Conservation (phyloP, 2,797 vertebrate species). For the Tenualosa ilisha region DNA sequence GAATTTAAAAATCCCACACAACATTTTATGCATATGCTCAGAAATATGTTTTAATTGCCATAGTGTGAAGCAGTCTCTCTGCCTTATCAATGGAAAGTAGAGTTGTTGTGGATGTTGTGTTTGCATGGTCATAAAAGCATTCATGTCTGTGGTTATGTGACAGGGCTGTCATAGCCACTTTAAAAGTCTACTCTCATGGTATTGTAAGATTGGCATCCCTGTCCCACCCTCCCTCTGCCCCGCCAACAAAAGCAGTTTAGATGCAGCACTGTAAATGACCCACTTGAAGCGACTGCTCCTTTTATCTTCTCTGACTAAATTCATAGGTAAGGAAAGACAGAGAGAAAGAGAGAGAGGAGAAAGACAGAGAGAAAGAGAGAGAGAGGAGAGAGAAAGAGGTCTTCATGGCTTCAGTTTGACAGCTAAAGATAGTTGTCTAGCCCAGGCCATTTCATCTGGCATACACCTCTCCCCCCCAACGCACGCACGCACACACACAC, state of each 20-base stretch:
- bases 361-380: neutral
- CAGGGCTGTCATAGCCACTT: neutral
- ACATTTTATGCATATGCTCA: neutral
- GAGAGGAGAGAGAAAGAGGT: neutral
- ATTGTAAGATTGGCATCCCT: neutral
- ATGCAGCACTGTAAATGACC: slow-evolving; percentile 11
- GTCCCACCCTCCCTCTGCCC: neutral
- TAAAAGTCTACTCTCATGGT: neutral
- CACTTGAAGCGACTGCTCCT: neutral
- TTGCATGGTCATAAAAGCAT: neutral
- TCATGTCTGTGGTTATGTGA: neutral
- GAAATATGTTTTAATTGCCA: neutral
- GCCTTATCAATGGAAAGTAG: neutral
- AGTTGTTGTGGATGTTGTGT: neutral
- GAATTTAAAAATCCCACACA: neutral
- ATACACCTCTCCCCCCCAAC: neutral
- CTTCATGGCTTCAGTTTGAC: slow-evolving; percentile 44
- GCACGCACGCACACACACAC: neutral
- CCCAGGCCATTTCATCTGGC: slow-evolving; percentile 43
- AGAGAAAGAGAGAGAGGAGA: neutral
- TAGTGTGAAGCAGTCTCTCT: neutral
- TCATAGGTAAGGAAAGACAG: neutral
- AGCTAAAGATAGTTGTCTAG: slow-evolving; percentile 51
- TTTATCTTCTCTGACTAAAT: slow-evolving; percentile 5
- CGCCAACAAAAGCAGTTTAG: slow-evolving; percentile 8